Evolutionary conservation across 2,888 invertebrate species (phyloP), one percentile per base, ranked within the genome.

Genomic region (Callyntrura sp.): DNA sequence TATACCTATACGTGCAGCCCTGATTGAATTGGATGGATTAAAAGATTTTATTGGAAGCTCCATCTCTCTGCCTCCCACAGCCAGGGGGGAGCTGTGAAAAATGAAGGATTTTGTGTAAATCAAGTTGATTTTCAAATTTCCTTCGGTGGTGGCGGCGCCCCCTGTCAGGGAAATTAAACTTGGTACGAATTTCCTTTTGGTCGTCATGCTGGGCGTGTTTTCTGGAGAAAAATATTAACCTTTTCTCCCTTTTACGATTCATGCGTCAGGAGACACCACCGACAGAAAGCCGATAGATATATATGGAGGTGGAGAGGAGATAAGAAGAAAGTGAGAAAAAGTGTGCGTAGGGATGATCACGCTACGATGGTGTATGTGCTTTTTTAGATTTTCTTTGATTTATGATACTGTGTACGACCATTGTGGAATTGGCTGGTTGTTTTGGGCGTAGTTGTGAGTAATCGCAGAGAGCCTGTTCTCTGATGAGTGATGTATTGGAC

Each of bases 401-500:
- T 68, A 68, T 68, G 68, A n/a, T 51, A 51, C 51, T 51, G 12
- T 51, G 43, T 35, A 68, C n/a, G 25, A 62, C 8, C 60, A 60
- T 4, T 73, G 73, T 73, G 23, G 48, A 35, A 43, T 35, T 43
- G 17, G 43, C 20, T 70, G 35, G 25, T 76, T 25, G 73, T 12
- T 20, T 45, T 70, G 35, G 25, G 45, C 12, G 73, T 12, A 9
- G 25, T 70, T 8, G 23, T 48, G 12, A 17, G 76, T 51, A 9
- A 51, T 45, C 5, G 14, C 35, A 35, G 6, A 35, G 6, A 35
- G 35, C 35, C 35, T 35, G 35, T 35, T 35, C 35, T 43, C 25
- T 51, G 78, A 78, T 78, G 55, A 55, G 57, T 51, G 78, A 78
- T 55, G 57, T 55, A 78, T 23, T 78, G 78, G 78, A 78, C 78